Evolutionary conservation across 2,888 invertebrate species (phyloP), one percentile per base, ranked within the genome.

Genomic region (Arctia plantaginis): DNA sequence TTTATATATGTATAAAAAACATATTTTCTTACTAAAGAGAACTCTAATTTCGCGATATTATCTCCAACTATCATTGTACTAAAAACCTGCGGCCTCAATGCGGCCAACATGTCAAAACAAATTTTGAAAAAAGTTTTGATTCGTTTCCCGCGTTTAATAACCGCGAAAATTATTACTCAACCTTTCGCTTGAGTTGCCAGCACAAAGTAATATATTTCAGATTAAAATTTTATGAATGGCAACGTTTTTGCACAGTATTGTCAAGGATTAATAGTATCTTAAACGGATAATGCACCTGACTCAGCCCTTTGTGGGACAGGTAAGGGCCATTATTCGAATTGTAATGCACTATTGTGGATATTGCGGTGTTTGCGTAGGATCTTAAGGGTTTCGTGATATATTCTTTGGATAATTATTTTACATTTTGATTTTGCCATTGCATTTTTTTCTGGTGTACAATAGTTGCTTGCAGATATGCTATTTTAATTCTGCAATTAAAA

Each of bases 281-380:
- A 89, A 90, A 90, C 86, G 90, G 93, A 94, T 94, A 89, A 94
- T 93, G 92, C 95, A 95, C 95, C 95, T 95, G 95, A 94, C 90
- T 82, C 86, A 84, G 85, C 85, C 81, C 85, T 88, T 93, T 93
- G 92, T 92, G 82, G 69, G 76, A 87, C 92, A 93, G 94, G 94
- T 93, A 94, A 85, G 84, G 81, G 82, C 82, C 84, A 87, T 89
- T 89, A 86, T 89, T 79, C 83, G 83, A 85, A 84, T 82, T 84
- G 85, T 82, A 81, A 83, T 82, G 86, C 86, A 84, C 87, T 83
- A 87, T 84, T 85, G 84, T 84, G 82, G 86, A 89, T 74, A 83
- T 91, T 89, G 90, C 90, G 87, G 85, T 93, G 90, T 93, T 93
- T 93, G 90, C 89, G 86, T 92, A 91, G 92, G 92, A 86, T 81